phyloP scores from a whole-genome alignment of 2,113 vertebrate species.

The Neodontobutis hainanensis region DNA sequence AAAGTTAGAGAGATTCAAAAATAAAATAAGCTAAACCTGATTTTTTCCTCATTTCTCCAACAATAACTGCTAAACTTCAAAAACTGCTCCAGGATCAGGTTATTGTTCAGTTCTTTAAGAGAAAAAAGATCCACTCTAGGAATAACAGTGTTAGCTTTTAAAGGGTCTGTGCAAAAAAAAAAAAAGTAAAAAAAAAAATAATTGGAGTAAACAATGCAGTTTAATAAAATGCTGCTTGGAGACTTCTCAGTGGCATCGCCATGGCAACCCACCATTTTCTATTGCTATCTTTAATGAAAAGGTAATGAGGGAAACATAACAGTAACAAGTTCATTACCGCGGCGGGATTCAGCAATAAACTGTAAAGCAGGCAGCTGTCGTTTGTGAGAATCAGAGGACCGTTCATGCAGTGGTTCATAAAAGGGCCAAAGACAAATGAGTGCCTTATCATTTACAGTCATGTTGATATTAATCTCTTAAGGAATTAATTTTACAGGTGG shows the following conservation, averaged over 20 bases:
- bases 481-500: too few relatives aligned
- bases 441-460: too few relatives aligned
- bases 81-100: too few relatives aligned
- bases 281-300: conserved; percentile 98
- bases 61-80: too few relatives aligned
- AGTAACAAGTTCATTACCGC: conserved; percentile 93
- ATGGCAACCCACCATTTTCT: conserved; percentile 95
- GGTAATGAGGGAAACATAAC: conserved; percentile 94
- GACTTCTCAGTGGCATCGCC: conserved; percentile 88
- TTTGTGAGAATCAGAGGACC: conserved; percentile 27
- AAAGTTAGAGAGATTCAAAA: too few relatives aligned
- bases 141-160: conserved; percentile 74
- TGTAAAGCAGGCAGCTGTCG: conserved; percentile 87
- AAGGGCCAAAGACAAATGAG: too few relatives aligned
- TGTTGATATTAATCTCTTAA: too few relatives aligned
- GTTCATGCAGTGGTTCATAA: too few relatives aligned
- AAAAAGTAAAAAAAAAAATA: conserved; percentile 36
- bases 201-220: conserved; percentile 90
- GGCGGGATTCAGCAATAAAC: conserved; percentile 82
- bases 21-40: too few relatives aligned
- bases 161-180: conserved; percentile 46
- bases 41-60: too few relatives aligned
- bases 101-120: too few relatives aligned
- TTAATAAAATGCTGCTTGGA: conserved; percentile 80
- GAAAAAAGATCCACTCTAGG: conserved; percentile 58